Percentiles rank a stretch among this genome's conserved stretches.
phyloP scores from a whole-genome alignment of 2,113 vertebrate genomes.

The Eonycteris spelaea region DNA sequence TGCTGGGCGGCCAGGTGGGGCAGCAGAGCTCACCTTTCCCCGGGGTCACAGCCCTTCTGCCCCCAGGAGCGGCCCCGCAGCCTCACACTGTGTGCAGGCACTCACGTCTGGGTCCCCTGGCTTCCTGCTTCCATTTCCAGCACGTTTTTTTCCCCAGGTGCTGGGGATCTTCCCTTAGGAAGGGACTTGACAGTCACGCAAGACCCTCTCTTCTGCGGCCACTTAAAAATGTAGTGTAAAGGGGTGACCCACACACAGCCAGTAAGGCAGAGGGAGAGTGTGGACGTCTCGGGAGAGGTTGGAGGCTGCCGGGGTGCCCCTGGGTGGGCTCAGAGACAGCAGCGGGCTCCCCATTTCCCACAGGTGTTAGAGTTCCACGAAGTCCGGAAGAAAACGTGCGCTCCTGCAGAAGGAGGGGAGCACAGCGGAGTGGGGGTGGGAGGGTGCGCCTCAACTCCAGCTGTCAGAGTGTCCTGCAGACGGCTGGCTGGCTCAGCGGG shows the following conservation, averaged over 20 bases:
- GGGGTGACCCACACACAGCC: not conserved
- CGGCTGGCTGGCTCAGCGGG: no score
- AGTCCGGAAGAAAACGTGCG: no score
- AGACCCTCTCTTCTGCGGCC: not conserved
- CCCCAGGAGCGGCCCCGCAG: no score
- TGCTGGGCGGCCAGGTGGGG: not conserved
- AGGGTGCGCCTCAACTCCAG: no score
- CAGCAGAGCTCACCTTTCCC: not conserved
- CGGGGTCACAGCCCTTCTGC: not conserved
- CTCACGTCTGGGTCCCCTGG: not conserved
- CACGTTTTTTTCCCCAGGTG: not conserved
- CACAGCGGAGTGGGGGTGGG: no score
- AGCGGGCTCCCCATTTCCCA: no score
- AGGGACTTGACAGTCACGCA: not conserved
- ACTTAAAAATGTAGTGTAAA: not conserved
- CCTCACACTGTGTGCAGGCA: not conserved
- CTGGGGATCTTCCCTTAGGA: not conserved
- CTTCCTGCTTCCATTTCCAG: not conserved
- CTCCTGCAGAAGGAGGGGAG: no score
- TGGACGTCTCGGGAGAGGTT: not conserved
- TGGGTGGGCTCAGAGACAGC: no score
- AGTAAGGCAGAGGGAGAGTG: not conserved
- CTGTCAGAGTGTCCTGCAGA: no score
- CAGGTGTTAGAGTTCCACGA: no score
- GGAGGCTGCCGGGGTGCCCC: no score